Base-by-base conservation (phyloP, 2,797 vertebrate species). In the Siniperca undulata region DNA sequence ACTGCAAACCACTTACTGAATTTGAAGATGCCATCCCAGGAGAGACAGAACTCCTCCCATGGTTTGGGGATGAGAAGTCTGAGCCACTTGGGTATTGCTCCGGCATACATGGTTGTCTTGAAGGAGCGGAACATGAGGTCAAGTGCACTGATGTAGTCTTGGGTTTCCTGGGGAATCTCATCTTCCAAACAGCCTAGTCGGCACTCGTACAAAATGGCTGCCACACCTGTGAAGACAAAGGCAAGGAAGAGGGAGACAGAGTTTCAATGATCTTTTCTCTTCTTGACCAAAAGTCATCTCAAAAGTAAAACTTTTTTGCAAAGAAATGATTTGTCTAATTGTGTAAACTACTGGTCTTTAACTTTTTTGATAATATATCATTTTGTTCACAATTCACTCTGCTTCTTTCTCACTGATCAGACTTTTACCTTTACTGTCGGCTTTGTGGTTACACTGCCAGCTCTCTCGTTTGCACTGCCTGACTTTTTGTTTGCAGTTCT, bases 61-160 rank as follows among this genome's bases (percentile, higher is more conserved):
- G 98, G 98, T 90, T 97, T 98, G 59, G 97, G 97, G 77, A 98
- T 95, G 82, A 98, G 70, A 3, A 96, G 95, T 20, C 97, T 95
- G 52, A 99, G 96, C 97, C 97, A 98, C 91, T 96, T 97, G 38
- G 98, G 98, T 87, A 99, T 97, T 50, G 97, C 97, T 0, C 98
- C 98, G 0, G 97, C 97, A 7, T 98, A 99, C 98, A 98, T 98
- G 86, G 97, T 97, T n/a, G 96, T 98, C 95, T 99, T 98, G 90
- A 99, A 99, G 92, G 97, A 97, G 89, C 97, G 97, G 91, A 99
- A 99, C 97, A 98, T 99, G 91, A 99, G 95, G 81, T 97, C 96
- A 83, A 99, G 94, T 1, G 97, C 97, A 53, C 87, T 78, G 1
- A 98, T 99, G 93, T 98, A 98, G 81, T 98, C 96, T 80, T 95